Evolutionary conservation across 2,888 invertebrate genomes (phyloP).

Genomic region (Drosophila paramelanica): DNA sequence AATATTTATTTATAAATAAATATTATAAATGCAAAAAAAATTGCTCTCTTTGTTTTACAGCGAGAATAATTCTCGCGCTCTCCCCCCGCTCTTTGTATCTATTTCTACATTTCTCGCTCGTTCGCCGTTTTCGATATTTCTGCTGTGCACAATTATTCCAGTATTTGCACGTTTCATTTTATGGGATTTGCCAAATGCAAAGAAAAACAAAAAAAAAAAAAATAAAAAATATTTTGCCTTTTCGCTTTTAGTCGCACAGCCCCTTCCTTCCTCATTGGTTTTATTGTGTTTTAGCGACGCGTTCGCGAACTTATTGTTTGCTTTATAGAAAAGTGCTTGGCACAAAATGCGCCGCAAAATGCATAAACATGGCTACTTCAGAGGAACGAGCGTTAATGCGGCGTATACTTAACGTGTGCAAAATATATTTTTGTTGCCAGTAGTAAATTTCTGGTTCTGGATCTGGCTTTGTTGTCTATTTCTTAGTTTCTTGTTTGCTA

Average conservation of each 20-base stretch:
- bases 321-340: slow-evolving; percentile 37
- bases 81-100: not conserved
- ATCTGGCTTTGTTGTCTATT: not conserved
- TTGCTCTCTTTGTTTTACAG: slow-evolving; percentile 18
- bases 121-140: slow-evolving; percentile 22
- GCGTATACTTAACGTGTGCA: slow-evolving; percentile 68
- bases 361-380: slow-evolving; percentile 8
- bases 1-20: slow-evolving; percentile 71
- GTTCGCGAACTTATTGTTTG: slow-evolving; percentile 26
- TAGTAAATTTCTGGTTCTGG: slow-evolving; percentile 4
- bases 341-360: slow-evolving; percentile 62
- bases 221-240: slow-evolving; percentile 44
- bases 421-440: slow-evolving; percentile 13
- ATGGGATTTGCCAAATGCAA: slow-evolving; percentile 44
- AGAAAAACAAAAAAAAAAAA: slow-evolving; percentile 50
- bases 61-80: not conserved
- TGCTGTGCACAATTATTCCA: slow-evolving; percentile 43
- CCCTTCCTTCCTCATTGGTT: not conserved
- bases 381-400: slow-evolving; percentile 24
- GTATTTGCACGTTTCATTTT: slow-evolving; percentile 62
- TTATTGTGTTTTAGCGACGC: slow-evolving; percentile 19
- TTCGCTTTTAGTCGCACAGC: slow-evolving; percentile 6
- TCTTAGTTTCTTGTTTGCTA: slow-evolving; percentile 32
- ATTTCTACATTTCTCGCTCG: not conserved
- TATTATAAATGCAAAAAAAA: slow-evolving; percentile 45